A percentile compares a stretch with the other conserved stretches of the same genome.
These are phyloP conservation scores for Aproaerema taeniolella DNA, from an alignment of 2,888 invertebrate genomes.

Conservation along the genomic window DNA sequence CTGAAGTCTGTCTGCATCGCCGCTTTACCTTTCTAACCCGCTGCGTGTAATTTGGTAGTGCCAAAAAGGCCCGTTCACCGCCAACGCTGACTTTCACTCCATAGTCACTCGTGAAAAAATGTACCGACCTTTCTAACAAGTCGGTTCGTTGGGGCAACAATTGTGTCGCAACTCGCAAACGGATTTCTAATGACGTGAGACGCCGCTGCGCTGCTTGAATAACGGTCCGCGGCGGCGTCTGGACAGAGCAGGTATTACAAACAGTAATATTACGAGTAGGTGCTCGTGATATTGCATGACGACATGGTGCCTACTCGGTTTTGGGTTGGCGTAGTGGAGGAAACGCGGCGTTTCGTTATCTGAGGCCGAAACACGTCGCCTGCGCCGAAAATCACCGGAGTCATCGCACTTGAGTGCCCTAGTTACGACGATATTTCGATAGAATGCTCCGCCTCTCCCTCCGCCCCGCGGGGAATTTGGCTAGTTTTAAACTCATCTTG, in stretches of 20 bases:
- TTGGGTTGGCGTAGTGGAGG: not conserved
- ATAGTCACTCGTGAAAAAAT: constrained; percentile 54
- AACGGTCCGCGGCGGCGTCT: constrained; percentile 1
- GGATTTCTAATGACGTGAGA: constrained; percentile 40
- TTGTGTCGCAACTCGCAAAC: constrained; percentile 43
- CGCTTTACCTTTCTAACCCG: constrained; percentile 30
- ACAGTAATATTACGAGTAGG: not conserved
- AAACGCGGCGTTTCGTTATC: constrained; percentile 15
- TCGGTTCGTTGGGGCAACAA: constrained; percentile 22
- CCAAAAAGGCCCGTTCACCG: constrained; percentile 50
- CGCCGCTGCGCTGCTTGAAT: constrained; percentile 4
- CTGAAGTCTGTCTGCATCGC: too few species aligned
- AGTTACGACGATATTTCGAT: constrained; percentile 61
- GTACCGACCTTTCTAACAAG: constrained; percentile 53
- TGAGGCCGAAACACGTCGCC: constrained; percentile 17
- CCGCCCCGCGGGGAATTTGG: constrained; percentile 14
- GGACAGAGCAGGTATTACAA: not conserved
- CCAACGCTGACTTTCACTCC: constrained; percentile 56
- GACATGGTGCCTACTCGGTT: not conserved
- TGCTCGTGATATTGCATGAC: not conserved
- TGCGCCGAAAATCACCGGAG: constrained; percentile 44
- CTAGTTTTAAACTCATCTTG: not conserved
- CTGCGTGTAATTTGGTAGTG: constrained; percentile 53
- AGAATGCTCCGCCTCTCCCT: constrained; percentile 29
- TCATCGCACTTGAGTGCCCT: constrained; percentile 59